Conservation (phyloP, 2,113 vertebrate species). For the Scopus umbretta region DNA sequence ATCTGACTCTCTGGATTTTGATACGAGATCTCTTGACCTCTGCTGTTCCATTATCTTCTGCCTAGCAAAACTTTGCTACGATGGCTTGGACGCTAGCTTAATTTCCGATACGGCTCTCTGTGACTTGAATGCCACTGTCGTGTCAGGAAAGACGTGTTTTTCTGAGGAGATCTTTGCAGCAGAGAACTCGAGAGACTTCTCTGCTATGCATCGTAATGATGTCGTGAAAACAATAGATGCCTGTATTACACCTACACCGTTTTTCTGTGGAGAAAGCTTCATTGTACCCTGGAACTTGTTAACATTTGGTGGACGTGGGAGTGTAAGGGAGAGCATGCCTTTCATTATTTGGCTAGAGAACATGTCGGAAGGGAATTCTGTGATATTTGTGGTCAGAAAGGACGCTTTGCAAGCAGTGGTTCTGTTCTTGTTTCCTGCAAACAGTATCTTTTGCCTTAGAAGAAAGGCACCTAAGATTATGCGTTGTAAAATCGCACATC, state of each 20-base stretch:
- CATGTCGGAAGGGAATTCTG: neutral
- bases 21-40: neutral
- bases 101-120: neutral
- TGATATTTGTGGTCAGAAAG: neutral
- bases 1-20: neutral
- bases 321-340: neutral
- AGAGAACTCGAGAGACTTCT: neutral
- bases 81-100: fast-evolving
- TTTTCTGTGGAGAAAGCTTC: neutral
- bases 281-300: neutral
- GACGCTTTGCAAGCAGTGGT: neutral
- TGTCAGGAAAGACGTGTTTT: too few relatives aligned
- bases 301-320: neutral
- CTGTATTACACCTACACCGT: neutral
- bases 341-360: neutral
- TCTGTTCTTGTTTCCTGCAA: neutral
- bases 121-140: neutral
- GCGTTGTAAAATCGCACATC: fast-evolving
- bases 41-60: fast-evolving
- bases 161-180: neutral
- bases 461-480: neutral
- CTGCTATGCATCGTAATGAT: neutral
- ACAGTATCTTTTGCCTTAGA: neutral
- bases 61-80: fast-evolving
- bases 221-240: neutral